These are phyloP conservation scores for Cavia porcellus DNA, from an alignment of 2,113 vertebrate genomes.

Conservation along the genomic window DNA sequence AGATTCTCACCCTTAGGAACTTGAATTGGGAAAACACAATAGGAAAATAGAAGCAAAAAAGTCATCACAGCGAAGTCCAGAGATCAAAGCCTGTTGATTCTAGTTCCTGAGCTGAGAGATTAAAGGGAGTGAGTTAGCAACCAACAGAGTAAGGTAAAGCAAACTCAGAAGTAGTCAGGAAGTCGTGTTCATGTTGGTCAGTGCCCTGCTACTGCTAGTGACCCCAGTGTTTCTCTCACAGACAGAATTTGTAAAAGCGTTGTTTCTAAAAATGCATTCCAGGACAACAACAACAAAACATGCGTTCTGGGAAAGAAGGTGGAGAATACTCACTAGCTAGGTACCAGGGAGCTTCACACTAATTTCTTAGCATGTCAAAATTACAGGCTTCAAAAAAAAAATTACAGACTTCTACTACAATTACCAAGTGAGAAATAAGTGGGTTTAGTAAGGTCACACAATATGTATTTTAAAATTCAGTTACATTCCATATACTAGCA, in stretches of 20 bases:
- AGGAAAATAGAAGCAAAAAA: slow-evolving; percentile 12
- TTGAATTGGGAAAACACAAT: background rate
- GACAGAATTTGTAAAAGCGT: background rate
- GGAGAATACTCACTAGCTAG: background rate
- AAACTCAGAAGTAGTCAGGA: background rate
- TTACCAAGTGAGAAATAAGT: background rate
- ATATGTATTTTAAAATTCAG: background rate
- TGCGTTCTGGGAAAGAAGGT: background rate
- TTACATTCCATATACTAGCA: background rate
- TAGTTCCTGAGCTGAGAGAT: background rate
- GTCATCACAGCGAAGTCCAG: background rate
- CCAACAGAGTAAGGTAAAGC: background rate
- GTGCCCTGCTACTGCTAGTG: background rate
- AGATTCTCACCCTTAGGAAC: background rate
- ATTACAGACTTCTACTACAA: background rate
- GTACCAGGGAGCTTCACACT: background rate
- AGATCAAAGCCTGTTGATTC: background rate
- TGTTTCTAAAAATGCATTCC: background rate
- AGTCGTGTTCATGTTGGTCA: background rate
- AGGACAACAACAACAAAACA: too few relatives aligned
- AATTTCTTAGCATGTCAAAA: slow-evolving; percentile 20
- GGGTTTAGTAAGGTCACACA: background rate
- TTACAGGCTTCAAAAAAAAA: background rate
- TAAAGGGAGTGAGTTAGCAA: background rate
- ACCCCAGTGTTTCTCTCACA: background rate